Conservation (phyloP, 2,797 vertebrate species). For the Tiaroga cobitis region DNA sequence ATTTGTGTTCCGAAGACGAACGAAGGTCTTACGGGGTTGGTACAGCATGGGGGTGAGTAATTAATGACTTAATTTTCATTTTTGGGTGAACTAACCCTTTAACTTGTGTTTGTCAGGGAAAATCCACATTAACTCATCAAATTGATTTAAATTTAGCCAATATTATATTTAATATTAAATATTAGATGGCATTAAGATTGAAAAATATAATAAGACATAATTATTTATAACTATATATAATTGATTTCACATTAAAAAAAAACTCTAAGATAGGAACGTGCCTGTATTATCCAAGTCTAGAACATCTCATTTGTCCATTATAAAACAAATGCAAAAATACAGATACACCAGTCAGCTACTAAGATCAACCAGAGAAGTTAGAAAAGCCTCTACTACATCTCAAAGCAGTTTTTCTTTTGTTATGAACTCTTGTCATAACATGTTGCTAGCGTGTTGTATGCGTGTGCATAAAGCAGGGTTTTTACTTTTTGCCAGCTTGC, state of each 20-base stretch:
- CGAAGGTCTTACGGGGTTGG: too few species aligned
- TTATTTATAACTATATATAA: neutral
- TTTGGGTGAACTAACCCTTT: too few species aligned
- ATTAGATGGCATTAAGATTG: neutral
- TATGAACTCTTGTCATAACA: constrained; percentile 15
- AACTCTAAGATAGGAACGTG: neutral
- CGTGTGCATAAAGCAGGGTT: constrained; percentile 56
- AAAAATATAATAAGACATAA: neutral
- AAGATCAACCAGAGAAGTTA: neutral
- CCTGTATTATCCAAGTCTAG: neutral
- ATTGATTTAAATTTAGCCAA: neutral
- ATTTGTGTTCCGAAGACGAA: too few species aligned
- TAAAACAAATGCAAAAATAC: neutral
- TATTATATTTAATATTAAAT: neutral
- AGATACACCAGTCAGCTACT: neutral
- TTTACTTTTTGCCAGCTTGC: constrained; percentile 98
- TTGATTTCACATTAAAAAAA: neutral
- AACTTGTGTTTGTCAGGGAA: neutral
- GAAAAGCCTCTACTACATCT: neutral
- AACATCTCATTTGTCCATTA: neutral
- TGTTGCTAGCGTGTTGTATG: constrained; percentile 32
- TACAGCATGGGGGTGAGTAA: too few species aligned
- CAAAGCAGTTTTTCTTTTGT: constrained; percentile 2
- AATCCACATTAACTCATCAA: neutral
- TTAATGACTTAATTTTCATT: too few species aligned